A percentile compares a stretch with the other conserved stretches of the same genome.
Conservation (phyloP, 2,113 vertebrate genomes). For the Pleuronectes platessa region DNA sequence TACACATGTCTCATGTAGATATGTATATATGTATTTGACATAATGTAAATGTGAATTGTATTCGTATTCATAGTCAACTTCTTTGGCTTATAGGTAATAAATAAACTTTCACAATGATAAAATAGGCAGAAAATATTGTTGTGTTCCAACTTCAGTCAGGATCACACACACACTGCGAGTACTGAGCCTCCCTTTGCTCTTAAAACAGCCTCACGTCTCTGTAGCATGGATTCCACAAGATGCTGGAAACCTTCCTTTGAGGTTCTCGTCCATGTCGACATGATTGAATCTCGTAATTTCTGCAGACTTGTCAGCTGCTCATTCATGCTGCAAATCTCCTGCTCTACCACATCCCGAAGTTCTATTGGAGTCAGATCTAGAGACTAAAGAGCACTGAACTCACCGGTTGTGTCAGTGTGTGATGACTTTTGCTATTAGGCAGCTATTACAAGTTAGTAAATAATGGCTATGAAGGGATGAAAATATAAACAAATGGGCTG, state of each 20-base stretch:
- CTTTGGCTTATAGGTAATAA: no score
- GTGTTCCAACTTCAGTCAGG: background rate
- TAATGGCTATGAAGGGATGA: background rate
- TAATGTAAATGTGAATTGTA: background rate
- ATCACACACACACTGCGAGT: background rate
- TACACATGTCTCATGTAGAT: no score
- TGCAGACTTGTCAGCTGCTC: background rate
- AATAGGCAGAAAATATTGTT: background rate
- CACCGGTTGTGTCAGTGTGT: no score
- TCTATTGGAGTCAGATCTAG: background rate
- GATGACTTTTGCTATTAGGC: background rate
- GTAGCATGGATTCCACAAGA: background rate
- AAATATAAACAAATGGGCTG: background rate
- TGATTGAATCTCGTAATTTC: background rate
- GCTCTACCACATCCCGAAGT: background rate
- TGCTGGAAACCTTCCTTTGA: background rate
- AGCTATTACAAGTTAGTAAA: background rate
- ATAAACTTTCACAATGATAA: background rate
- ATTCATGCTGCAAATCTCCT: background rate
- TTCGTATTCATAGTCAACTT: background rate
- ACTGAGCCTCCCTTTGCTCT: background rate
- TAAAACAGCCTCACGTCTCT: background rate
- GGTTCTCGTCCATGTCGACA: background rate
- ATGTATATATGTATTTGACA: no score
- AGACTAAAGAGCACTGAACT: background rate